Conservation (phyloP, 2,888 invertebrate genomes). For the Frankliniella intonsa region DNA sequence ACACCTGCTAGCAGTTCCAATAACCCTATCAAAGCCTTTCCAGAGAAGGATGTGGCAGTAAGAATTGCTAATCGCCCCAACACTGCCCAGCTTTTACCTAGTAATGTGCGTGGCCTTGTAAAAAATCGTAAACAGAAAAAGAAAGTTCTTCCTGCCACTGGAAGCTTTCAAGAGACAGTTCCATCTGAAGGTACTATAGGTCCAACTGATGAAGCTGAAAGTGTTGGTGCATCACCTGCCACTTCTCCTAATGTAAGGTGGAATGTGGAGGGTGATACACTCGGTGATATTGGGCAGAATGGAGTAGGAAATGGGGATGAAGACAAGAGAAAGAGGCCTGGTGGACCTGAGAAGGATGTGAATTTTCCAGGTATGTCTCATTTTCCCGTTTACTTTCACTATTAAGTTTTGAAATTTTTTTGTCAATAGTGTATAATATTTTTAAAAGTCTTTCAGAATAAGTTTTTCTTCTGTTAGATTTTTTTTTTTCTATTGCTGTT, state of each 20-base stretch:
- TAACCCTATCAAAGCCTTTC: not conserved
- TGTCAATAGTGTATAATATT: no score
- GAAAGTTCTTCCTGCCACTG: not conserved
- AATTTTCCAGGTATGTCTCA: slow-evolving; percentile 50
- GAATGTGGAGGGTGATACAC: slow-evolving; percentile 32
- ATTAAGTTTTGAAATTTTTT: no score
- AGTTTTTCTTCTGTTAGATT: slow-evolving; percentile 29
- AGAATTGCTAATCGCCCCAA: not conserved
- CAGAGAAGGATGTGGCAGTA: slow-evolving; percentile 6
- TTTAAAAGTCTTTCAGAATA: no score
- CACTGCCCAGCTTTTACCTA: not conserved
- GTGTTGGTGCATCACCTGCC: slow-evolving; percentile 45
- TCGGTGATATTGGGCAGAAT: slow-evolving; percentile 27
- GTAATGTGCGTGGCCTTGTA: not conserved
- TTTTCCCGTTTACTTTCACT: not conserved
- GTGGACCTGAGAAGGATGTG: slow-evolving; percentile 46
- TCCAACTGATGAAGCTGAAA: slow-evolving; percentile 42
- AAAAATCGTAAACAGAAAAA: slow-evolving; percentile 6
- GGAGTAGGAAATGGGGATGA: slow-evolving; percentile 20
- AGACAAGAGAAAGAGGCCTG: slow-evolving; percentile 38
- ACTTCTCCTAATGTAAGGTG: slow-evolving; percentile 40
- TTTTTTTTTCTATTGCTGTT: not conserved
- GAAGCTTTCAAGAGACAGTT: not conserved
- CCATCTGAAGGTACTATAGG: not conserved
- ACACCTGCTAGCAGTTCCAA: not conserved